Conservation (phyloP, 2,797 vertebrate species). For the Poeciliopsis gracilis region DNA sequence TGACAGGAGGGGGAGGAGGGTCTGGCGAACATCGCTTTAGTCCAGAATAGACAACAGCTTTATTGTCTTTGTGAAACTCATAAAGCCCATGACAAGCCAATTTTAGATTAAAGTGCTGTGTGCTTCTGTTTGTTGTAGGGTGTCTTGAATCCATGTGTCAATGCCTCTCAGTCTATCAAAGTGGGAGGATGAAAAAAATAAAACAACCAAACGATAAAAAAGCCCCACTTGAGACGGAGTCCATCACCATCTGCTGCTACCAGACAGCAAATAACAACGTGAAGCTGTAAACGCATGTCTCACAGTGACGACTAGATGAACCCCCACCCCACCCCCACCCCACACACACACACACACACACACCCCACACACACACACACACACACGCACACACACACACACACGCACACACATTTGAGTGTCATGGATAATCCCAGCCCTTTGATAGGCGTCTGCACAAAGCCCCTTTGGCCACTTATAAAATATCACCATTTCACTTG, state of each 20-base stretch:
- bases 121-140: slow-evolving; percentile 42
- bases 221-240: slow-evolving; percentile 32
- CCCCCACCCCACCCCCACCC: no score
- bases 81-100: slow-evolving; percentile 63
- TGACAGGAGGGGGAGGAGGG: slow-evolving; percentile 25
- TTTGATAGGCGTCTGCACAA: slow-evolving; percentile 42
- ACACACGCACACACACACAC: no score
- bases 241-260: slow-evolving; percentile 44
- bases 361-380: no score
- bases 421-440: slow-evolving; percentile 42
- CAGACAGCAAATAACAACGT: slow-evolving; percentile 22
- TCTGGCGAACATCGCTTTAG: slow-evolving; percentile 6
- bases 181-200: neutral
- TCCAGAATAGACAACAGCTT: slow-evolving; percentile 54
- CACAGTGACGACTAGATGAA: slow-evolving; percentile 32
- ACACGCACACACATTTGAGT: slow-evolving; percentile 23
- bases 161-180: slow-evolving; percentile 43
- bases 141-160: slow-evolving; percentile 38
- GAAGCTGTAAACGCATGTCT: slow-evolving; percentile 15
- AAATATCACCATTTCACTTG: slow-evolving; percentile 58
- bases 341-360: no score
- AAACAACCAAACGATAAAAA: slow-evolving; percentile 22
- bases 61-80: slow-evolving; percentile 64
- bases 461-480: slow-evolving; percentile 43
- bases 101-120: slow-evolving; percentile 57